Conservation (phyloP, 1,140 invertebrate genomes). For the Mactra quadrangularis region DNA sequence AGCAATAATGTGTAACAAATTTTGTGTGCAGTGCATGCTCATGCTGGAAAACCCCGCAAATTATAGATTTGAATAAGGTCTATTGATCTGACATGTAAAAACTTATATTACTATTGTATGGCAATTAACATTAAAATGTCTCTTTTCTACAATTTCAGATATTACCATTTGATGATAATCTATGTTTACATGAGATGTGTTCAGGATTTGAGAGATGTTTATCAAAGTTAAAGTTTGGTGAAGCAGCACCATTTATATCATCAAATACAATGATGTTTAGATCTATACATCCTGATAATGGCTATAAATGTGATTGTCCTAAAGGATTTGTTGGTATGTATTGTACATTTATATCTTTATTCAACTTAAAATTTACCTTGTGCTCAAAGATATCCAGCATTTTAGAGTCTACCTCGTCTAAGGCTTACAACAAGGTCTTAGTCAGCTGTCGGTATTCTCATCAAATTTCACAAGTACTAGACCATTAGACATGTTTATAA, state of each 20-base stretch:
- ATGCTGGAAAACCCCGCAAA: too few relatives aligned
- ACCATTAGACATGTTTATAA: too few relatives aligned
- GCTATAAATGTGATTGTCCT: conserved; percentile 96
- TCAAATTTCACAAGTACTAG: too few relatives aligned
- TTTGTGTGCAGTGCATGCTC: too few relatives aligned
- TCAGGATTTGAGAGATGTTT: conserved; percentile 97
- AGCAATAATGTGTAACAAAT: too few relatives aligned
- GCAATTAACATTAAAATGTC: too few relatives aligned
- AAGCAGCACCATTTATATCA: conserved; percentile 94
- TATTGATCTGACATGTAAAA: too few relatives aligned
- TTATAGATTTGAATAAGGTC: too few relatives aligned
- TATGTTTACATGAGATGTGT: conserved; percentile 98
- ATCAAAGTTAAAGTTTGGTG: conserved; percentile 94
- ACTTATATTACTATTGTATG: too few relatives aligned
- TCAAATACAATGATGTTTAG: conserved; percentile 96
- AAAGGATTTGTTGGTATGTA: conserved; percentile 85
- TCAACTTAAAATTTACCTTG: not conserved
- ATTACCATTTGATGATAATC: conserved; percentile 97
- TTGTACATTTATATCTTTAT: not conserved
- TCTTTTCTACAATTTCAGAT: conserved; percentile 86
- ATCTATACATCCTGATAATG: conserved; percentile 97
- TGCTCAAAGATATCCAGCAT: not conserved
- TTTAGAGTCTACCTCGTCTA: not conserved
- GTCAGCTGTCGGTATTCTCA: too few relatives aligned
- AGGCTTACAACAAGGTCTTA: not conserved